Evolutionary conservation across 2,888 invertebrate genomes (phyloP).

Genomic region (Alloplasta piceator): DNA sequence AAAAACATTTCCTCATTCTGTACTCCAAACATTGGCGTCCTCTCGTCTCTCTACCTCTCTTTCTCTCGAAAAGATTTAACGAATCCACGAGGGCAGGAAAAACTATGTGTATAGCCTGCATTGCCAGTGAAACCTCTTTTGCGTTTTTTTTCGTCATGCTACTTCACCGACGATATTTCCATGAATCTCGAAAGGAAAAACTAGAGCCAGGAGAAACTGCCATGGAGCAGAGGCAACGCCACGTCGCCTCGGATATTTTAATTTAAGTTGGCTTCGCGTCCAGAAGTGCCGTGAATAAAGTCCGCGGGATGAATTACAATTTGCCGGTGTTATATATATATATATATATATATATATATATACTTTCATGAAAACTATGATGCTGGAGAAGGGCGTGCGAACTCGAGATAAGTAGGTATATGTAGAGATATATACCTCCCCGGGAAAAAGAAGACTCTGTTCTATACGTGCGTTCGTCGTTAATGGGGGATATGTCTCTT

Average conservation of each 20-base stretch:
- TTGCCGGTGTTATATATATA: constrained; percentile 42
- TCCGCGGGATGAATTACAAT: constrained; percentile 62
- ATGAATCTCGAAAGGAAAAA: too few species aligned
- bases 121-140: constrained; percentile 25
- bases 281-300: constrained; percentile 61
- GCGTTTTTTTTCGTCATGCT: constrained; percentile 13
- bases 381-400: constrained; percentile 14
- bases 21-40: constrained; percentile 46
- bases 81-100: constrained; percentile 17
- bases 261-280: constrained; percentile 64
- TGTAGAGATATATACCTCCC: not conserved
- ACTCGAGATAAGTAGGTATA: constrained; percentile 44
- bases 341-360: constrained; percentile 16
- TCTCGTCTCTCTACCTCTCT: not conserved
- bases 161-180: constrained; percentile 51
- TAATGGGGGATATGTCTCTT: constrained; percentile 3
- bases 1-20: constrained; percentile 38
- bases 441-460: constrained; percentile 25
- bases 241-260: constrained; percentile 56
- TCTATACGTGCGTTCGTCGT: constrained; percentile 15
- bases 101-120: constrained; percentile 16
- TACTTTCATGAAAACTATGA: constrained; percentile 44
- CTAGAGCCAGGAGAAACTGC: not conserved
- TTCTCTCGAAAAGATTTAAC: constrained; percentile 24
- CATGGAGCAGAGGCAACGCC: not conserved